These are phyloP conservation scores for Bradynema listronoti DNA, from an alignment of 1,140 invertebrate species.

Conservation along the genomic window DNA sequence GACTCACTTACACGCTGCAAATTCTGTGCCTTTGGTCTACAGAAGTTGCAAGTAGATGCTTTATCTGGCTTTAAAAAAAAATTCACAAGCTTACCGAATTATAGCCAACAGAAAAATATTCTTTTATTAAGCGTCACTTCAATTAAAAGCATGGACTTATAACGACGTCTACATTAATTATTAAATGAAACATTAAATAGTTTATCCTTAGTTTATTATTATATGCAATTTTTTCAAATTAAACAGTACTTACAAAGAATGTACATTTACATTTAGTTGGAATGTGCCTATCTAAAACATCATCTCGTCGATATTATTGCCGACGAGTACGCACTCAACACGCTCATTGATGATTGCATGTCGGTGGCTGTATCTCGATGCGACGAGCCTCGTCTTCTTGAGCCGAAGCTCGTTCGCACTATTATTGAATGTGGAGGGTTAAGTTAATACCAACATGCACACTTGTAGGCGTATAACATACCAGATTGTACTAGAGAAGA, in stretches of 20 bases:
- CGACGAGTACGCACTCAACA: conserved; percentile 26
- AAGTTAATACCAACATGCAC: no score
- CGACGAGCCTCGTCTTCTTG: conserved; percentile 3
- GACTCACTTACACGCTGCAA: no score
- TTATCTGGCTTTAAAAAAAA: no score
- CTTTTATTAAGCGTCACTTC: neutral
- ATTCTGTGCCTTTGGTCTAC: no score
- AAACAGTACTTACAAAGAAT: neutral
- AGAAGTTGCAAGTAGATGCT: no score
- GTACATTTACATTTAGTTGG: conserved; percentile 3
- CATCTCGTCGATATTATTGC: conserved; percentile 14
- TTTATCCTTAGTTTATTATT: neutral
- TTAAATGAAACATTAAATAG: neutral
- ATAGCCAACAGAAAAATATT: neutral
- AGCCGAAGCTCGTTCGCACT: neutral
- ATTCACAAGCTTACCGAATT: neutral
- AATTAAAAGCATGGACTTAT: neutral
- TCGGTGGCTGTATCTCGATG: conserved; percentile 12
- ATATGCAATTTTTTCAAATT: neutral
- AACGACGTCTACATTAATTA: neutral
- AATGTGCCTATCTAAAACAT: conserved; percentile 21
- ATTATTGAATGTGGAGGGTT: no score
- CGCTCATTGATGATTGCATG: conserved; percentile 19
- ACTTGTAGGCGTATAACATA: no score
- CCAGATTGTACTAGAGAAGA: no score